phyloP scores from a whole-genome alignment of 1,140 invertebrate genomes.

The Pseudomyrmex cubaensis region DNA sequence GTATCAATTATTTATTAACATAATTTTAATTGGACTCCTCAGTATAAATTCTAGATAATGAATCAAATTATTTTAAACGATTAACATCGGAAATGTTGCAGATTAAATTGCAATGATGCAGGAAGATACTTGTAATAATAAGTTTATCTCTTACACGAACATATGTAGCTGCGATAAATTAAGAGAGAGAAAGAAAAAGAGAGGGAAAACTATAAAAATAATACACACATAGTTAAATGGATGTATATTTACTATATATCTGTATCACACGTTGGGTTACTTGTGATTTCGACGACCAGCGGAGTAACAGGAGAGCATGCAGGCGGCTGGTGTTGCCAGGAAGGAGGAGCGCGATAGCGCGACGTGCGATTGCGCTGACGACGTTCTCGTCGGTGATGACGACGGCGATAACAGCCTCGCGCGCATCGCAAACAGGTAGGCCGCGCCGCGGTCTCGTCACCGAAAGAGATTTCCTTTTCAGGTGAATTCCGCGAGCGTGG shows the following conservation, averaged over 20 bases:
- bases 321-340: background rate
- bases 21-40: too few relatives aligned
- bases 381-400: conserved; percentile 17
- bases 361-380: conserved; percentile 12
- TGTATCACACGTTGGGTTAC: conserved; percentile 42
- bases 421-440: conserved; percentile 67
- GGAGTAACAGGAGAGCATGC: conserved; percentile 67
- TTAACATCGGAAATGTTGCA: too few relatives aligned
- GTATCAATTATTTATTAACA: too few relatives aligned
- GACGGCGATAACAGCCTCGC: conserved; percentile 26
- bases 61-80: too few relatives aligned
- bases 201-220: too few relatives aligned
- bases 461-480: conserved; percentile 81
- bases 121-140: too few relatives aligned
- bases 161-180: too few relatives aligned
- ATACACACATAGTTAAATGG: too few relatives aligned
- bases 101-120: too few relatives aligned
- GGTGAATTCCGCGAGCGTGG: conserved; percentile 81
- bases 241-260: conserved; percentile 22
- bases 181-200: too few relatives aligned
- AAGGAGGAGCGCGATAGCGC: conserved; percentile 7
- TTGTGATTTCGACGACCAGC: conserved; percentile 73
- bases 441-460: conserved; percentile 43
- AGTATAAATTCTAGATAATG: too few relatives aligned
- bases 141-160: too few relatives aligned